Conservation (phyloP, 2,113 vertebrate species). For the Thunnus thynnus region DNA sequence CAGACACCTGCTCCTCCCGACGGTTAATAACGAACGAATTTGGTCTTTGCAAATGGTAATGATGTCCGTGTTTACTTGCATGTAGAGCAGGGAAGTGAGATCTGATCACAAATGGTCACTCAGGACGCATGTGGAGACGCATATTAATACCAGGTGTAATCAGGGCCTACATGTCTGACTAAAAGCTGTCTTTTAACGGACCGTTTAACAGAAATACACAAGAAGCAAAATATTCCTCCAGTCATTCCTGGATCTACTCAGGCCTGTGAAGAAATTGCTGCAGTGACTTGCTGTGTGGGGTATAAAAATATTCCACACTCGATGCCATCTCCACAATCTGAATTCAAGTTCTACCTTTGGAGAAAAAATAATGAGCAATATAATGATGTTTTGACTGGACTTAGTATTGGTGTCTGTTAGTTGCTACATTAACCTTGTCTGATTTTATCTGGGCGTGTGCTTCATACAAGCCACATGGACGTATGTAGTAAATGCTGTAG, state of each 20-base stretch:
- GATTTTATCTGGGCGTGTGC: background rate
- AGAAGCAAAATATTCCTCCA: background rate
- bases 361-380: background rate
- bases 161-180: background rate
- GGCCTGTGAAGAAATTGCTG: background rate
- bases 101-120: too few relatives aligned
- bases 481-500: too few relatives aligned
- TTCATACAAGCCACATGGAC: too few relatives aligned
- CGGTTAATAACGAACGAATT: too few relatives aligned
- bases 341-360: background rate
- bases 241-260: background rate
- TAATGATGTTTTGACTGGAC: background rate
- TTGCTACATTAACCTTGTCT: background rate
- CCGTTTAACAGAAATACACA: conserved; percentile 18
- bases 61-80: too few relatives aligned
- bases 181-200: conserved; percentile 20
- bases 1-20: too few relatives aligned
- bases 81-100: too few relatives aligned
- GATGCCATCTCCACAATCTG: background rate
- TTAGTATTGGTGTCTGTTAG: background rate
- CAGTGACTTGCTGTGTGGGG: background rate
- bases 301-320: background rate
- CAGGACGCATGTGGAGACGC: too few relatives aligned
- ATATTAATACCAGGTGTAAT: too few relatives aligned
- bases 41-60: too few relatives aligned